A percentile compares a stretch with the other conserved stretches of the same genome.
These are phyloP conservation scores for Aurelia sp. DNA, from an alignment of 30 jellyfish, hydroid and myxozoan species.

Conservation along the genomic window DNA sequence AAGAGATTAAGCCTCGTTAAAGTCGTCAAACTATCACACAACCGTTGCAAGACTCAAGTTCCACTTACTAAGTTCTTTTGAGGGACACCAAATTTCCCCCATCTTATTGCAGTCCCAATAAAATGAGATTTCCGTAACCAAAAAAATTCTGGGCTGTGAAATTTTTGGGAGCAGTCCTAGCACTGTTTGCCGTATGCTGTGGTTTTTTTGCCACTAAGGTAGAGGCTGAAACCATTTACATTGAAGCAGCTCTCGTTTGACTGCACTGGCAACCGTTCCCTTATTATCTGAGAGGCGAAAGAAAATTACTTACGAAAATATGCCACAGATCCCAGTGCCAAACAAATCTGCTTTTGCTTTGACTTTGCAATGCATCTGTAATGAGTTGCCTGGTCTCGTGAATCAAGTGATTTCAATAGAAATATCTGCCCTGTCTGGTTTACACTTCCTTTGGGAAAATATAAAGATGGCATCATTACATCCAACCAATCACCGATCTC, in stretches of 20 bases:
- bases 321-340: background rate
- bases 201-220: too few species aligned
- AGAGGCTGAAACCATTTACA: too few species aligned
- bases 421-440: background rate
- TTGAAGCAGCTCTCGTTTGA: background rate
- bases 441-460: background rate
- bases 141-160: too few species aligned
- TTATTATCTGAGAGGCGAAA: background rate
- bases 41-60: too few species aligned
- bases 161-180: too few species aligned
- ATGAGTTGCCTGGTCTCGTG: background rate
- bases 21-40: too few species aligned
- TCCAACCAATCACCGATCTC: background rate
- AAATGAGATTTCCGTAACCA: too few species aligned
- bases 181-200: too few species aligned
- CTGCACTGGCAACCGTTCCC: slow-evolving; percentile 1
- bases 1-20: too few species aligned
- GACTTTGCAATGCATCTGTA: background rate
- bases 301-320: background rate
- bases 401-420: background rate
- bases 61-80: too few species aligned
- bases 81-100: too few species aligned
- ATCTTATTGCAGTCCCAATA: too few species aligned
- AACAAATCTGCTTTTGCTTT: background rate
- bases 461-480: background rate